A percentile compares a stretch with the other conserved stretches of the same genome.
phyloP scores from a whole-genome alignment of 2,797 vertebrate species.

The Parauchenoglanis punctatus region DNA sequence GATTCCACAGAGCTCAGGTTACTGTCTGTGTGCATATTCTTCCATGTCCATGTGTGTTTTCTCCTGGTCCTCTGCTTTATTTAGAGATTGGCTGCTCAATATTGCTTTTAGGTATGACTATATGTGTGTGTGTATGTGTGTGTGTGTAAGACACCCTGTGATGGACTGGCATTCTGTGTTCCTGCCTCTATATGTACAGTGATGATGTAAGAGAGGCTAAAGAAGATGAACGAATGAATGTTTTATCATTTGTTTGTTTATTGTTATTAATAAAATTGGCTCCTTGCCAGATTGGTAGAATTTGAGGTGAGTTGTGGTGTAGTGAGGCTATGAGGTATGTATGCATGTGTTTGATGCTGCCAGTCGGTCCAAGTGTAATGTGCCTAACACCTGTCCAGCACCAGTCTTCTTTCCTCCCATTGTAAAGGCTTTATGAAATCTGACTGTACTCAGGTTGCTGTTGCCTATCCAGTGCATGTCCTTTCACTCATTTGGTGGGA shows the following conservation, averaged over 20 bases:
- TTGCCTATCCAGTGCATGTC: not conserved
- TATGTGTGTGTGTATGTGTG: too few species aligned
- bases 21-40: not conserved
- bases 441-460: not conserved
- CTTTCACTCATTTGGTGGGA: conserved; percentile 33
- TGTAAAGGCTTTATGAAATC: conserved; percentile 16
- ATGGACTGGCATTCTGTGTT: not conserved
- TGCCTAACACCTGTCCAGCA: not conserved
- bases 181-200: not conserved
- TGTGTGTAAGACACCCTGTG: not conserved
- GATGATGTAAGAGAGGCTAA: not conserved
- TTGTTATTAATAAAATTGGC: not conserved
- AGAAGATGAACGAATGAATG: not conserved
- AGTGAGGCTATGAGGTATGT: not conserved
- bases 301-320: not conserved
- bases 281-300: not conserved
- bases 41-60: not conserved
- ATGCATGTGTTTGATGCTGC: not conserved
- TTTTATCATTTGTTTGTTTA: not conserved
- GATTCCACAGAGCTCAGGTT: not conserved
- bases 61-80: not conserved
- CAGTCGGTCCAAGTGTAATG: not conserved
- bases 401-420: not conserved
- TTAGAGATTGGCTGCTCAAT: too few species aligned
- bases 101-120: not conserved